Evolutionary conservation across 1,140 invertebrate genomes (phyloP).

Genomic region (Drosophila melanica): DNA sequence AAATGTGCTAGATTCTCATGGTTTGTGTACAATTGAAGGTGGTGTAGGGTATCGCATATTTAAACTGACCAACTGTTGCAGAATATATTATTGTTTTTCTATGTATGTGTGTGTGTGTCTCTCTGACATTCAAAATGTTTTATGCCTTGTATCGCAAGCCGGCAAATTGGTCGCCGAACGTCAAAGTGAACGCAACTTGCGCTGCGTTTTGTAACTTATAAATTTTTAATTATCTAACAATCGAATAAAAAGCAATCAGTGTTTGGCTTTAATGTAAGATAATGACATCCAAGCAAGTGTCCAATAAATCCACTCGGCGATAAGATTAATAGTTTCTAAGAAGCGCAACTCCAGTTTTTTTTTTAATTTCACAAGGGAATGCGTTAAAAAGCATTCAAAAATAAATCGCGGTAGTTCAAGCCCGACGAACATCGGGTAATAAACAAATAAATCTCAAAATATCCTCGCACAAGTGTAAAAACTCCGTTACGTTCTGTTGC

Average conservation of each 20-base stretch:
- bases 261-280: conserved; percentile 51
- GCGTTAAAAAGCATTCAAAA: conserved; percentile 24
- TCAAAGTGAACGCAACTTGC: conserved; percentile 30
- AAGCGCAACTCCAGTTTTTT: conserved; percentile 8
- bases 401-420: conserved; percentile 10
- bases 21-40: neutral
- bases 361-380: conserved; percentile 24
- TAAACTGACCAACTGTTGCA: conserved; percentile 23
- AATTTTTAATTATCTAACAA: conserved; percentile 71
- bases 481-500: neutral
- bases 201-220: conserved; percentile 42
- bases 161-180: conserved; percentile 46
- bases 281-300: conserved; percentile 41
- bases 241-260: conserved; percentile 54
- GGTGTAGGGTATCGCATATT: conserved; percentile 26
- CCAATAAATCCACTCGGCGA: conserved; percentile 34
- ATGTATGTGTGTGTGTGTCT: neutral
- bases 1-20: neutral
- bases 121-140: conserved; percentile 52
- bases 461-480: conserved; percentile 1
- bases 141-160: conserved; percentile 29
- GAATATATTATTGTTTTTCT: conserved; percentile 23
- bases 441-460: neutral
- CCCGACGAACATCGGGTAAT: neutral
- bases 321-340: conserved; percentile 47